Base-by-base conservation (phyloP, 2,888 invertebrate species). In the Sturmia bella region DNA sequence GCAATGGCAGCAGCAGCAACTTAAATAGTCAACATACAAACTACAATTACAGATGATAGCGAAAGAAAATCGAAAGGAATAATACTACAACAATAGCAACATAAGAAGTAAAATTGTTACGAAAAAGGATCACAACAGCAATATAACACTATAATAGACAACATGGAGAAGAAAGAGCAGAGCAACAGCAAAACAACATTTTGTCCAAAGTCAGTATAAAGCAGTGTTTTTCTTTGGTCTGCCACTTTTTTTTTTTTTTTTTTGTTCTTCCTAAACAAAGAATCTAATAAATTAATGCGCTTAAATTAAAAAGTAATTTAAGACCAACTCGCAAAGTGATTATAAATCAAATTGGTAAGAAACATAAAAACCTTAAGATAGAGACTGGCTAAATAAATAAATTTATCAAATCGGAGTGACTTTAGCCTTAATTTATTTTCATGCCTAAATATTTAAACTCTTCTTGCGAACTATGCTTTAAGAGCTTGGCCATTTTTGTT, bases 251-350 rank as follows among this genome's bases (percentile, higher is more conserved):
- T 19, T 19, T 5, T 41, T 24, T 19, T 39, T 6, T 9, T 61
- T 24, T 48, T 45, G 3, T 41, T 52, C 27, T n/a, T 27, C 9
- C 32, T 13, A 75, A 15, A 2, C 27, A 1, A 61, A 54, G 43
- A 27, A 19, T 52, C 32, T 19, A 72, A 54, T 64, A 70, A 75
- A 72, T 64, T 50, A 64, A 56, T 48, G n/a, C 15, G 11, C 21
- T 21, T 13, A 78, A 59, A 72, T 72, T 66, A 41, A 17, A 72
- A 64, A 57, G 21, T 63, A 77, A 64, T 78, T 70, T 57, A 72
- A 39, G 24, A 43, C 41, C 59, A 57, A 52, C 52, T 66, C 45
- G 5, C 72, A 57, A 59, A 66, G 50, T 52, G 57, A 32, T 59
- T 66, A 72, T 78, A 72, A 78, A 78, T 78, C 78, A 72, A 72